These are phyloP conservation scores for Anthophora plumipes DNA, from an alignment of 2,888 invertebrate genomes.

Conservation along the genomic window DNA sequence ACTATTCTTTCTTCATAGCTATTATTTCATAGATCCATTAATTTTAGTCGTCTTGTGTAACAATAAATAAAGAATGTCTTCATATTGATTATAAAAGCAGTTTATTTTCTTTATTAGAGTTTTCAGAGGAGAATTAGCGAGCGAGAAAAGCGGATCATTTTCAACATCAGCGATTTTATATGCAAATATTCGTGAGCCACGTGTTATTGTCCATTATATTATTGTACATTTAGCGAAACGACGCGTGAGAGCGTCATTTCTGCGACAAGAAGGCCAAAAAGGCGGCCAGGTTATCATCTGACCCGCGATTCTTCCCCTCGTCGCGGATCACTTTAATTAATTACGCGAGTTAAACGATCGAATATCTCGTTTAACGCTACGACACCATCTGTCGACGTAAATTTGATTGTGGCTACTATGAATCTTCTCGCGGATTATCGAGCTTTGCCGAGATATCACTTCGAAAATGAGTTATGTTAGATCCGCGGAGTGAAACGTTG, in stretches of 20 bases:
- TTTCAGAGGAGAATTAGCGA: too few relatives aligned
- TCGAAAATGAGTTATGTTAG: conserved; percentile 3
- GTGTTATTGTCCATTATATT: neutral
- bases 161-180: too few relatives aligned
- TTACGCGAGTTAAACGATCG: conserved; percentile 27
- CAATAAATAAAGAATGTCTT: too few relatives aligned
- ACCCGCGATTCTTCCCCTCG: conserved; percentile 5
- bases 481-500: neutral
- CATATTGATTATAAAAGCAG: too few relatives aligned
- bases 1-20: too few relatives aligned
- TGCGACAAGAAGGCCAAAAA: conserved; percentile 16
- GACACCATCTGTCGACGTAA: neutral
- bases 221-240: conserved; percentile 8
- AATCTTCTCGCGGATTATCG: conserved; percentile 27
- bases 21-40: too few relatives aligned
- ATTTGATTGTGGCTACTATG: neutral
- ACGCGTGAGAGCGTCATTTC: conserved; percentile 6
- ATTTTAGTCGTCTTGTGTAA: too few relatives aligned
- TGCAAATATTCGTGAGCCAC: neutral
- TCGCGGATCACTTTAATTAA: conserved; percentile 25
- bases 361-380: neutral
- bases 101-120: too few relatives aligned
- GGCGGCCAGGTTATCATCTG: conserved; percentile 35
- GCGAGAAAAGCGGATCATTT: too few relatives aligned
- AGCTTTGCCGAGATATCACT: conserved; percentile 11